A percentile compares a stretch with the other conserved stretches of the same genome.
Conservation (phyloP, 1,140 invertebrate species). For the Drosophila sulfurigaster region DNA sequence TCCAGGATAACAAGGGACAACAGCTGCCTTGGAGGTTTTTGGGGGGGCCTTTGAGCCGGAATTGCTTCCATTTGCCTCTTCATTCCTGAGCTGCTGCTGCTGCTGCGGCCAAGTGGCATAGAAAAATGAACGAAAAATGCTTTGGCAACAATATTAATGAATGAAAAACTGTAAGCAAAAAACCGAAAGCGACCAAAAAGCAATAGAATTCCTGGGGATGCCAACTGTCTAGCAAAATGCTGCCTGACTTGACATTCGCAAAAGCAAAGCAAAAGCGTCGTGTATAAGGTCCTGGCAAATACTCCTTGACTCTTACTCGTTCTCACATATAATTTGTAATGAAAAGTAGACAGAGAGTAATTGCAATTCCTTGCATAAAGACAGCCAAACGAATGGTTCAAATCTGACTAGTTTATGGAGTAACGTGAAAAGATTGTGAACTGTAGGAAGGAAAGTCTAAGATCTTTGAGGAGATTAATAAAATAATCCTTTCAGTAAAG, state of each 20-base stretch:
- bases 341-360: constrained; percentile 56
- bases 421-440: no score
- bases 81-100: not conserved
- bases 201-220: constrained; percentile 29
- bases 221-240: constrained; percentile 39
- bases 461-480: not conserved
- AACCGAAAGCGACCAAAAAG: not conserved
- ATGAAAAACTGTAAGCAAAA: constrained; percentile 50
- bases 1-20: constrained; percentile 43
- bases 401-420: constrained; percentile 18
- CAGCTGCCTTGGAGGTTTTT: constrained; percentile 14
- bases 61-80: constrained; percentile 2
- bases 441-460: not conserved
- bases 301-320: not conserved
- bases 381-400: constrained; percentile 37
- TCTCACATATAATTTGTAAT: constrained; percentile 31
- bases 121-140: constrained; percentile 69
- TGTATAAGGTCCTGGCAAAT: not conserved
- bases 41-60: constrained; percentile 2
- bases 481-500: not conserved
- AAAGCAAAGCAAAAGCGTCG: constrained; percentile 1
- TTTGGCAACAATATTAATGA: constrained; percentile 72
- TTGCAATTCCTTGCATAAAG: constrained; percentile 48
- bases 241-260: constrained; percentile 47
- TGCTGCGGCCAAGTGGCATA: constrained; percentile 48